These are phyloP conservation scores for Xylocopa sonorina DNA, from an alignment of 1,140 invertebrate genomes.

Conservation along the genomic window DNA sequence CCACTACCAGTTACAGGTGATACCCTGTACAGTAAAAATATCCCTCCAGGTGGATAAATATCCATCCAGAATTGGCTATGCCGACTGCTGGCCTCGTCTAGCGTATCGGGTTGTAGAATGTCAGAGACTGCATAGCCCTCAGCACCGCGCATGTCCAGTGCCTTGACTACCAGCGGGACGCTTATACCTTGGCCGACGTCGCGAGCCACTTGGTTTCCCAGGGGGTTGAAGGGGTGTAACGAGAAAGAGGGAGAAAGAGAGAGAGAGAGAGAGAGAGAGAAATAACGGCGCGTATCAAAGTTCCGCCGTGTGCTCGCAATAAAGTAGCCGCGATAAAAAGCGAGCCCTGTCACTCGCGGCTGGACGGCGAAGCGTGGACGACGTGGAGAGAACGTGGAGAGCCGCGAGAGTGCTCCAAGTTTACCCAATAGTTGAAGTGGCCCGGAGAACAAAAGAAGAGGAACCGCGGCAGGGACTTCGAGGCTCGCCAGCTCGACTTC, in stretches of 20 bases:
- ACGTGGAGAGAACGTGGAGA: slow-evolving; percentile 3
- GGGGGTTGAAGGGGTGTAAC: slow-evolving; percentile 7
- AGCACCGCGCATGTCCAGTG: slow-evolving; percentile 76
- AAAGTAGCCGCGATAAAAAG: slow-evolving; percentile 37
- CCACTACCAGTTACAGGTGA: neutral
- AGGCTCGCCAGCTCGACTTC: slow-evolving; percentile 22
- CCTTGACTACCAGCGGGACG: slow-evolving; percentile 76
- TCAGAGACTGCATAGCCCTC: slow-evolving; percentile 6
- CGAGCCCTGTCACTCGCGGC: slow-evolving; percentile 24
- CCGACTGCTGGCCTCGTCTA: slow-evolving; percentile 6
- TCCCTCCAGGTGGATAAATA: slow-evolving; percentile 3
- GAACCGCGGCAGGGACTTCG: neutral
- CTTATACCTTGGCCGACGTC: slow-evolving; percentile 58
- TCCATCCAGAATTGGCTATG: neutral
- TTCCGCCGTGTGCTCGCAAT: slow-evolving; percentile 58
- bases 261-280: neutral
- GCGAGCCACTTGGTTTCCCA: slow-evolving; percentile 49
- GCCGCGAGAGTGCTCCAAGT: neutral
- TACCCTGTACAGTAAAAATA: neutral
- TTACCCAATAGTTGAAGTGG: slow-evolving; percentile 8
- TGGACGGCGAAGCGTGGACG: slow-evolving; percentile 24
- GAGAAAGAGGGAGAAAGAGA: neutral
- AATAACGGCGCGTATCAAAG: slow-evolving; percentile 67
- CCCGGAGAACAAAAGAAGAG: neutral
- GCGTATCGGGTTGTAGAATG: slow-evolving; percentile 21